Conservation (phyloP, 2,888 invertebrate species). For the Hemistola chrysoprasaria region DNA sequence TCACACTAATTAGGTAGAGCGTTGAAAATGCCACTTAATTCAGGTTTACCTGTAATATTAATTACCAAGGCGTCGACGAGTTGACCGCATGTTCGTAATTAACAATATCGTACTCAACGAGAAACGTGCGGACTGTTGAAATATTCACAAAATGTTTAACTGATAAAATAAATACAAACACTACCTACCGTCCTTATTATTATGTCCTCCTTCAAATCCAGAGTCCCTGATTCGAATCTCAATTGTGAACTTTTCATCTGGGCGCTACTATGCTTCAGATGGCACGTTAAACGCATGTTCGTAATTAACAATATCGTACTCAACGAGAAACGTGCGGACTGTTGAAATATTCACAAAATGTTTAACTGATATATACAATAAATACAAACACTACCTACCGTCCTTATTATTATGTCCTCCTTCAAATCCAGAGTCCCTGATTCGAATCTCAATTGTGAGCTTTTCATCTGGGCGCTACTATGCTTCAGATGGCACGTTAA, state of each 20-base stretch:
- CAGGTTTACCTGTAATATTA: slow-evolving; percentile 22
- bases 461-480: too few relatives aligned
- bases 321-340: background rate
- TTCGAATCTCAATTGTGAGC: too few relatives aligned
- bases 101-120: slow-evolving; percentile 6
- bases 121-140: slow-evolving; percentile 1
- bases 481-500: slow-evolving; percentile 27
- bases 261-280: too few relatives aligned
- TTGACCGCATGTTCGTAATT: slow-evolving; percentile 25
- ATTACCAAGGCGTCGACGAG: slow-evolving; percentile 26
- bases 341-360: slow-evolving; percentile 1
- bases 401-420: too few relatives aligned
- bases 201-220: too few relatives aligned
- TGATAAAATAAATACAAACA: background rate
- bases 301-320: slow-evolving; percentile 16
- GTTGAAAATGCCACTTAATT: slow-evolving; percentile 21
- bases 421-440: too few relatives aligned
- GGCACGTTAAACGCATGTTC: slow-evolving; percentile 25
- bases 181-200: too few relatives aligned
- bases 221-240: too few relatives aligned
- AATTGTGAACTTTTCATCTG: too few relatives aligned
- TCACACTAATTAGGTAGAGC: slow-evolving; percentile 22
- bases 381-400: background rate
- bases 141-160: background rate
- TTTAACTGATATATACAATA: background rate